phyloP scores from a whole-genome alignment of 1,140 invertebrate genomes.

The Adoxophyes honmai region DNA sequence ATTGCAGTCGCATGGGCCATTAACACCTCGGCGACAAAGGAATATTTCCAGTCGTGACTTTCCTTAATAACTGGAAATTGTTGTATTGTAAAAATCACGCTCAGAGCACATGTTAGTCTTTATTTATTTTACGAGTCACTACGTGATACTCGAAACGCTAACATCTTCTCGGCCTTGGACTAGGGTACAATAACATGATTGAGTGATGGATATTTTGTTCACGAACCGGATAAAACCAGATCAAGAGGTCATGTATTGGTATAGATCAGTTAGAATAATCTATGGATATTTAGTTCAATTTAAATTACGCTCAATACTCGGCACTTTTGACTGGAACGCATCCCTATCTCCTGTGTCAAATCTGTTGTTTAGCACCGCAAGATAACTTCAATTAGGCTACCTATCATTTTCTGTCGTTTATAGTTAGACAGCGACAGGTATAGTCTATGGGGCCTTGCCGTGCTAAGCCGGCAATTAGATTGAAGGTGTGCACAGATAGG shows the following conservation, averaged over 20 bases:
- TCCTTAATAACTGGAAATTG: background rate
- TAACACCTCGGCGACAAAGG: background rate
- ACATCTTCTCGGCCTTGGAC: background rate
- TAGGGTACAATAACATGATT: background rate
- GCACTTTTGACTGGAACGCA: no score
- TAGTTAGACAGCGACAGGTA: no score
- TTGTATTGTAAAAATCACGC: background rate
- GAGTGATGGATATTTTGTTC: background rate
- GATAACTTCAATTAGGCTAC: no score
- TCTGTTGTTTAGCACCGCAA: no score
- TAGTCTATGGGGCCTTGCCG: no score
- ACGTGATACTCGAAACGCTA: background rate
- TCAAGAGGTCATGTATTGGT: background rate
- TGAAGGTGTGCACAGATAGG: no score
- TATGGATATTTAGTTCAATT: background rate
- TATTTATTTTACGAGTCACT: no score
- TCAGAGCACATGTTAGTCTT: no score
- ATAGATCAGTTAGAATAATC: background rate
- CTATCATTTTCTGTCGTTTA: no score
- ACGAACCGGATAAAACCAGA: background rate
- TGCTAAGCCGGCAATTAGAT: no score
- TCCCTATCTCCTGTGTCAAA: no score
- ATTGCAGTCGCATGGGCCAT: background rate
- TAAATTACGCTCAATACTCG: no score
- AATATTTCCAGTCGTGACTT: conserved; percentile 7